Evolutionary conservation across 2,113 vertebrate genomes (phyloP), one percentile per base, ranked within the genome.

Genomic region (Garra rufa): DNA sequence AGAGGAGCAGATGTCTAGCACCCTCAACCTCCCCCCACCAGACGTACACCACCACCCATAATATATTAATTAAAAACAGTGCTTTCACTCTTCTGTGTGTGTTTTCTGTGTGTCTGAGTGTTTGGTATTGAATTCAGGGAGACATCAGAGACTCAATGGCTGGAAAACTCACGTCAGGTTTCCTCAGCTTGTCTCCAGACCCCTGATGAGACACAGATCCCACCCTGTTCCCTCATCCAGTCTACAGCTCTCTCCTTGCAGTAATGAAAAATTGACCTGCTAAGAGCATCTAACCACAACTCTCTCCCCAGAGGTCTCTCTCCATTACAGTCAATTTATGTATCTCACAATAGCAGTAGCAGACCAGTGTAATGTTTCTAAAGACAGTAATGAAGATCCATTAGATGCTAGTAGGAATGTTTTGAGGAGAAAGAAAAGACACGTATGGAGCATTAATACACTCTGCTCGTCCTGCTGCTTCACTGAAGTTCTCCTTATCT

Each of bases 1-100:
- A 88, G 61, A 90, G 88, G 88, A 90, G 85, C 91, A 92, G 91
- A 86, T 93, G 90, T 82, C 87, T 84, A 61, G 26, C 71, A 52
- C 63, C 84, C 74, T 83, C 34, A 28, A 75, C 73, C 71, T 74
- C 6, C 44, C 52, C 43, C 26, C 57, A 61, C 44, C 75, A 28
- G 7, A 69, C 76, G 17, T 28, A 44, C 80, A 50, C 83, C 88
- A 85, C 61, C 83, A 28, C n/a, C 81, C 71, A 43, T 80, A 86
- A 86, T 83, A 76, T 7, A 87, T 88, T 87, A 89, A 85, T 89
- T 90, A 76, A 90, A 90, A 88, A 78, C 78, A 83, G 86, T 48
- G 44, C 84, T 77, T 87, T 90, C 87, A 88, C 89, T 88, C 84
- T 86, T 24, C 65, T 85, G 74, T 71, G 24, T 70, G 30, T 21